Base-by-base conservation (phyloP, 2,888 invertebrate genomes). In the Clostera curtula region DNA sequence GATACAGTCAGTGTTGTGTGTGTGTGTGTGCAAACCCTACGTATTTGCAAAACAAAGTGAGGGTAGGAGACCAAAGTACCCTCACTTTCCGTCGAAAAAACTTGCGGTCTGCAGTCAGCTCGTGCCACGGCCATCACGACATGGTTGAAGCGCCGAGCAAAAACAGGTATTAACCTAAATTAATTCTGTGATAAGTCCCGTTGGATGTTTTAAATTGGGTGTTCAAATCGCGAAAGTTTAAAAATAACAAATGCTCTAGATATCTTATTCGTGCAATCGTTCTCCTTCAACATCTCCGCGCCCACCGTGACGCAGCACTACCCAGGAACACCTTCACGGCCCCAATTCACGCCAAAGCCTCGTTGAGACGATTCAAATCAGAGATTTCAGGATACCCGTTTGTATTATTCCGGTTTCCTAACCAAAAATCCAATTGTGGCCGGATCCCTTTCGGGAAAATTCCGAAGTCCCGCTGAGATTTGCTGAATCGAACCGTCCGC, bases 351-450 rank as follows among this genome's bases (percentile, higher is more conserved):
- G 62, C 65, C 60, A 72, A 76, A 76, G 72, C 77, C 68, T 62
- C 60, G 64, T 59, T 68, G 69, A 71, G 72, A 69, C 66, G 80
- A 82, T 83, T 82, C 77, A 77, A 82, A 80, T 79, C 80, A 67
- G 73, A 80, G 82, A 80, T 82, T 79, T 77, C 73, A 73, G 72
- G 69, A 79, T 77, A 77, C 71, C 77, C 77, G 72, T 62, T 77
- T 79, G 74, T 80, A 80, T 83, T 83, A 83, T 83, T 83, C 82
- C 82, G 76, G 76, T 75, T 76, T 79, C 62, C 69, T 72, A 76
- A 77, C 76, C 82, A 80, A 79, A 82, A 82, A 80, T 83, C 83
- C 83, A 80, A 83, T 83, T 83, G 83, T 82, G 64, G 52, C 55
- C 45, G 51, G 62, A 77, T 77, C 76, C 76, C 68, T 75, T 76